Percentiles rank a stretch among this genome's conserved stretches.
These are phyloP conservation scores for Callyntrura sp. DNA, from an alignment of 2,888 invertebrate genomes.

Conservation along the genomic window DNA sequence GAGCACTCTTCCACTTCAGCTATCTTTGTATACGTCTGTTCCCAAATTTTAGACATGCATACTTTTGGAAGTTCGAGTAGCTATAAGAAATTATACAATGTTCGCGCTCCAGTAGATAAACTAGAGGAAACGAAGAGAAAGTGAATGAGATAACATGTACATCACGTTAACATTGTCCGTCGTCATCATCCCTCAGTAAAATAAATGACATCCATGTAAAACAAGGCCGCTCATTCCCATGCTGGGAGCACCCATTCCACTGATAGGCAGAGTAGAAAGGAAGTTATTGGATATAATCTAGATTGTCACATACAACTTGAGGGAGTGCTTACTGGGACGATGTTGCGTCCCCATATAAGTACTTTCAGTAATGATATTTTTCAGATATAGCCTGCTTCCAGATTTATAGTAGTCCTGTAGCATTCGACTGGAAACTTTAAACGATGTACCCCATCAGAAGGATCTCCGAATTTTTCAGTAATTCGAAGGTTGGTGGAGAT, in stretches of 20 bases:
- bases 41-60: not conserved
- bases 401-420: too few species aligned
- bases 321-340: constrained; percentile 21
- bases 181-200: not conserved
- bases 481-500: too few species aligned
- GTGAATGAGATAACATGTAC: constrained; percentile 41
- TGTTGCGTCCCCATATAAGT: not conserved
- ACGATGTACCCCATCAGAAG: too few species aligned
- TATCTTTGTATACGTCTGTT: too few species aligned
- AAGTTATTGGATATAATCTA: constrained; percentile 67
- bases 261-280: constrained; percentile 55
- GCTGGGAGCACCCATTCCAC: constrained; percentile 36
- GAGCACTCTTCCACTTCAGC: too few species aligned
- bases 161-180: not conserved
- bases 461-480: too few species aligned
- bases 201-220: not conserved
- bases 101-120: constrained; percentile 28
- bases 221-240: constrained; percentile 26
- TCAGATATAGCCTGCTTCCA: too few species aligned
- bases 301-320: constrained; percentile 51
- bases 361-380: too few species aligned
- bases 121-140: constrained; percentile 2
- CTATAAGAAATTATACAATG: constrained; percentile 37
- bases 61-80: not conserved
- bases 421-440: too few species aligned